Base-by-base conservation (phyloP, 2,113 vertebrate species). In the Sander lucioperca region DNA sequence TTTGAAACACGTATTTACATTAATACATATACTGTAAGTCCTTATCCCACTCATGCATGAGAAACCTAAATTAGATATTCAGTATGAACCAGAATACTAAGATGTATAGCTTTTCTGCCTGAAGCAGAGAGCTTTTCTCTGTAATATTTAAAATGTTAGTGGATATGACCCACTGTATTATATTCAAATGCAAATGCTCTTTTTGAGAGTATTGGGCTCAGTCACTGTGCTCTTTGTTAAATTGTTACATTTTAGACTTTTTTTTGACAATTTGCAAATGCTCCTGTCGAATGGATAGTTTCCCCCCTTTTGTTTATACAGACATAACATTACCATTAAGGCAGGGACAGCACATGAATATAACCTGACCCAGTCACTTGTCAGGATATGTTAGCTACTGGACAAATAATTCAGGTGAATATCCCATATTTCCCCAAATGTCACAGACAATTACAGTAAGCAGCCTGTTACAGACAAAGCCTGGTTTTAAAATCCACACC, bases 321-420 rank as follows among this genome's bases (percentile, higher is more conserved):
- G 68, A 89, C 64, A 57, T 68, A 65, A 61, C 76, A 88, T 92
- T 84, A 90, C 36, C 83, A 88, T 83, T 86, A 66, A 90, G 84
- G 56, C 83, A 80, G 54, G 39, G 79, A 67, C 56, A 57, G 86
- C 88, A 75, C 81, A 86, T 82, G 84, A 89, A 93, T 89, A 93
- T 89, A 64, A 79, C 61, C 74, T 79, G 85, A 80, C 80, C 83
- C 85, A 36, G 89, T 82, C 76, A 77, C 70, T 70, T 90, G 84
- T 88, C 90, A 92, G 94, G 89, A 92, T 56, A 77, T 86, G 68
- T 96, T 95, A 95, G 88, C 86, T 76, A 83, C 88, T 79, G 69
- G 85, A 92, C 95, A 93, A 95, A 93, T 95, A 95, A 94, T 95
- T 95, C 90, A 95, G 81, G 66, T 82, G 72, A 88, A 89, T 85